Percentiles rank a stretch among this genome's conserved stretches.
These are phyloP conservation scores for Pelosia muscerda DNA, from an alignment of 2,888 invertebrate genomes.

Conservation along the genomic window DNA sequence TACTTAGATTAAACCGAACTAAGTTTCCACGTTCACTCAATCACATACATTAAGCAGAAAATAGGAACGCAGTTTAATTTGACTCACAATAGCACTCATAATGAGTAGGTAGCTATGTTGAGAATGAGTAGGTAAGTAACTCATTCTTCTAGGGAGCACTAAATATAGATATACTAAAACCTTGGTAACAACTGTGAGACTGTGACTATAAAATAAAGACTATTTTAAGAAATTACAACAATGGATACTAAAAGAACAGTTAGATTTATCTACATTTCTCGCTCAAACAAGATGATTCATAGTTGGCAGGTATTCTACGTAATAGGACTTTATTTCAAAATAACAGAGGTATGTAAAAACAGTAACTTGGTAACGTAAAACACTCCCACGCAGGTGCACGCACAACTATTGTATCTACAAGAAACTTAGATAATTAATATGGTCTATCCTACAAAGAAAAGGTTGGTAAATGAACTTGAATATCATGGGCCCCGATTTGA, in stretches of 20 bases:
- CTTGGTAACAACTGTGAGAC: background rate
- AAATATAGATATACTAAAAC: background rate
- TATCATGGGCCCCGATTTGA: background rate
- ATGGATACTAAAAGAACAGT: background rate
- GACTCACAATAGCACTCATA: too few relatives aligned
- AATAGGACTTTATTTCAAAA: background rate
- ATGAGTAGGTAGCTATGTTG: too few relatives aligned
- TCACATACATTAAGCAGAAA: background rate
- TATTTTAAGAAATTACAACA: constrained; percentile 6
- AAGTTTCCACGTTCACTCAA: background rate
- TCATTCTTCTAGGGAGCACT: background rate
- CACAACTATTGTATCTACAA: background rate
- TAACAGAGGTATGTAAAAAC: background rate
- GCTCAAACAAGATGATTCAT: constrained; percentile 9
- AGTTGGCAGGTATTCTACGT: background rate
- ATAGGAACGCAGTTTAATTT: background rate
- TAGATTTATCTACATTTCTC: background rate
- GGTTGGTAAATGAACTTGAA: background rate
- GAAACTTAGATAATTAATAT: background rate
- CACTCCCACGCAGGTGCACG: background rate
- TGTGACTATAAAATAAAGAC: background rate
- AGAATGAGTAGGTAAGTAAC: too few relatives aligned
- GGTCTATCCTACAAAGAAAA: background rate
- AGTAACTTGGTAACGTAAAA: background rate
- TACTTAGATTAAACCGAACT: background rate